These are phyloP conservation scores for Balearica regulorum DNA, from an alignment of 2,797 vertebrate genomes.

Conservation along the genomic window DNA sequence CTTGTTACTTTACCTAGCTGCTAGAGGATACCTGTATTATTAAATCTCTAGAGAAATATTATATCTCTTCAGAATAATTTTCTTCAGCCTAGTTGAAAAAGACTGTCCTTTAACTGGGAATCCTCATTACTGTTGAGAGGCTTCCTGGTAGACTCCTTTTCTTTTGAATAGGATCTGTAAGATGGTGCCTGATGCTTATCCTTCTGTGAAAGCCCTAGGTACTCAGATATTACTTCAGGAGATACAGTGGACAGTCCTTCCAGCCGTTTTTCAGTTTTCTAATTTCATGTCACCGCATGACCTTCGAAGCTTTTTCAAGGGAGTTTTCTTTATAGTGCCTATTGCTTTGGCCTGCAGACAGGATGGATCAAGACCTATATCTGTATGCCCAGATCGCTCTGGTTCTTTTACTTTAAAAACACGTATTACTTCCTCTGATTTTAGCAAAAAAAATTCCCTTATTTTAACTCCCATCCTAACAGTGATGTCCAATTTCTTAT, in stretches of 20 bases:
- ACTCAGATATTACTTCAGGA: neutral
- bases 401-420: neutral
- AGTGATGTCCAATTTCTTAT: neutral
- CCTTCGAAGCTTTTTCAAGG: neutral
- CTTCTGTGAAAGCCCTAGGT: neutral
- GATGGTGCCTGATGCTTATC: neutral
- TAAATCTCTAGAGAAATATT: neutral
- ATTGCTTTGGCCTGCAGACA: neutral
- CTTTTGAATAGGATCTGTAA: neutral
- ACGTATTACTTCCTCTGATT: fast-evolving
- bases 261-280: neutral
- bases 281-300: neutral
- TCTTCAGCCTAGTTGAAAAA: neutral
- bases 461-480: neutral
- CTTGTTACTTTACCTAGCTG: neutral
- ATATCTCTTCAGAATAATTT: neutral
- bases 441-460: neutral
- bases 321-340: neutral
- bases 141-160: neutral
- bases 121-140: neutral
- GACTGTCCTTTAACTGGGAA: neutral
- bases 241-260: neutral
- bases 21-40: neutral
- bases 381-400: neutral
- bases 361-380: neutral